Evolutionary conservation across 2,888 invertebrate genomes (phyloP), one percentile per base, ranked within the genome.

Genomic region (Rhagophthalmus giganteus): DNA sequence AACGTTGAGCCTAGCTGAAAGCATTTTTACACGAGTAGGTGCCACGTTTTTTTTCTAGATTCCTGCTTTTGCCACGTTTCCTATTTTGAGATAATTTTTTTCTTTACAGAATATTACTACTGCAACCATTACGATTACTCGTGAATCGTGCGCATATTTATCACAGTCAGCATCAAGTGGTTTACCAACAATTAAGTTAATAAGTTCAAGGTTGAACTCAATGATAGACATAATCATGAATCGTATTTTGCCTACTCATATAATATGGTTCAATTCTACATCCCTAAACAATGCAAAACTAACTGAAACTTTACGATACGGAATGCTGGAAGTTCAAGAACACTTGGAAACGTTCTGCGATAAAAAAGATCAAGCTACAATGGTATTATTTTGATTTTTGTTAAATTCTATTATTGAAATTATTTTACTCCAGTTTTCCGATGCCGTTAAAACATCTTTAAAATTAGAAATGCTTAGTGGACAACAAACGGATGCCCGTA

Each of bases 301-400:
- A 5, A 82, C 88, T 3, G 95, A 96, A 72, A 84, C 87, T 1
- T 81, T 96, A 41, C 84, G 92, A 38, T 94, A 90, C 72, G 89
- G 90, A 57, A 86, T 95, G 66, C 79, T 97, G 26, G 95, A 96
- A 74, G 87, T 97, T 59, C 91, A 94, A 65, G 96, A 97, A 68
- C 96, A 96, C 73, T 82, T 95, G 59, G 96, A 97, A 73, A 96
- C 95, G 0, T 95, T 93, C 72, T 86, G 93, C 62, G 94, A 96
- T 73, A 84, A 92, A 51, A 87, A 90, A 63, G 94, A 96, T 70
- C 92, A 94, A 67, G 89, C 91, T 0, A 77, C 85, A 0, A 89
- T 90, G 83, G 90, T 90, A 34, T 35, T 4, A 12, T 12, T 25
- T 25, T 25, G 3, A 5, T 20, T 5, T 20, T n/a, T n/a, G n/a